Base-by-base conservation (phyloP, 30 jellyfish, hydroid and myxozoan genomes). In the Phacellophora camtschatica region DNA sequence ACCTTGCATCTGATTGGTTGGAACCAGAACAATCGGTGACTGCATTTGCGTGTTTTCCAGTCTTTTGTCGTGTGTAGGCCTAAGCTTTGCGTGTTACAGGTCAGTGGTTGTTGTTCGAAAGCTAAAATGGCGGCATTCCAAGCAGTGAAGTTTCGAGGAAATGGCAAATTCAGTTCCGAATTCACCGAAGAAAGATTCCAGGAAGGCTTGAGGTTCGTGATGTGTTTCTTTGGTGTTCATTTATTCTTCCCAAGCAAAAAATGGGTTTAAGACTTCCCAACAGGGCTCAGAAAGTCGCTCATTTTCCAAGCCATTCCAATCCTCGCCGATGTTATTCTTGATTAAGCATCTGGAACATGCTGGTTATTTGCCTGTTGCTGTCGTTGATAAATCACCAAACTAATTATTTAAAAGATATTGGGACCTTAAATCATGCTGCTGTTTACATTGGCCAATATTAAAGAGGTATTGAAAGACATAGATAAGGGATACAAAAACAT, bases 221-320 rank as follows among this genome's bases (percentile, higher is more conserved):
- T 10, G 56, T 43, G 56, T 43, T 43, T 43, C 56, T 43, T 43
- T 43, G 56, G 56, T 43, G 4, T 43, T 10, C 13, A 0, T 1
- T 10, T 22, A 43, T 43, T 43, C 56, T 43, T 43, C 56, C 56
- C 4, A 22, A 43, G 56, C 56, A 43, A 43, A 22, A 43, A 4
- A 43, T 43, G 56, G 56, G 13, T 1, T 43, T 43, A 43, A 43
- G 55, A 43, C 56, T n/a, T 59, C 61, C 83, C 83, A 69, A 69
- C 70, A 0, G 69, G 83, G 25, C 45, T 29, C 46, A 69, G 83
- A 69, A 69, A 69, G 69, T 69, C 83, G 24, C 46, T 69, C 41
- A 43, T 69, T 20, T 42, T 39, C 69, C 69, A 69, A 51, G 8
- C 49, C 53, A 35, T 69, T 56, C 83, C 83, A 2, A 7, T 69